Evolutionary conservation across 2,888 invertebrate species (phyloP), one percentile per base, ranked within the genome.

Genomic region (Meghimatium bilineatum): DNA sequence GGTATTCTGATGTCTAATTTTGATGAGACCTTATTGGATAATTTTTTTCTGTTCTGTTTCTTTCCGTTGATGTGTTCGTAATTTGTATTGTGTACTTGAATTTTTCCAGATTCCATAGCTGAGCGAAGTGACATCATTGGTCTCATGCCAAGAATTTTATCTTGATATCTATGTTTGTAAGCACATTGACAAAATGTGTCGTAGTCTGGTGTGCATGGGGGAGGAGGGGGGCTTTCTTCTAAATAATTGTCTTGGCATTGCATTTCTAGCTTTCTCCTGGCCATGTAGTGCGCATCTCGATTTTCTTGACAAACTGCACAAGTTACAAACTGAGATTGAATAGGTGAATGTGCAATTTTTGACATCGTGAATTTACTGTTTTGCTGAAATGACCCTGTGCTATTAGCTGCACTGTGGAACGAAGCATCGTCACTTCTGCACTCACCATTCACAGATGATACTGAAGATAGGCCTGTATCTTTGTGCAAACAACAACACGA

Each of bases 151-250:
- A 77, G 49, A 34, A 82, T 69, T 26, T 69, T 77, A 10, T 71
- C 56, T 52, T 66, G 63, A 52, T 3, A 69, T 79, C 17, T 44
- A 29, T 26, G 60, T 56, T 17, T 52, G 76, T 2, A 80, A 49
- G 8, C 56, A 67, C 56, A 67, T 5, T 49, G 29, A 29, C 23
- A 38, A n/a, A 44, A 32, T 36, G 72, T 69, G 10, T 44, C 49
- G 6, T 38, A 44, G 63, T 88, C 87, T 10, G 88, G 87, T 2
- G 88, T 85, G 52, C 85, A 83, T 5, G 88, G 88, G 12, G 88
- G 87, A 29, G 87, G 87, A 0, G 72, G n/a, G 1, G 86, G 87
- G 23, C 84, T 74, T 56, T 83, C 83, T 20, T 75, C 80, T 23
- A 56, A 67, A 60, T n/a, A 71, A 23, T 83, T 52, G 0, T 69